A percentile compares a stretch with the other conserved stretches of the same genome.
phyloP scores from a whole-genome alignment of 1,140 invertebrate genomes.

The Drosophila melanogaster region Release_6_plus_ISO1_MT NT_033779.5:9091001-9091500 shows the following conservation, averaged over 20 bases:
- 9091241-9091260: slow-evolving; percentile 43
- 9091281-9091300: slow-evolving; percentile 58
- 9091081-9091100: slow-evolving; percentile 30
- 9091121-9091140: background rate
- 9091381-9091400: slow-evolving; percentile 2
- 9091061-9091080: background rate
- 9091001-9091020: slow-evolving; percentile 5
- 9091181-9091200: slow-evolving; percentile 72
- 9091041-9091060: slow-evolving; percentile 36
- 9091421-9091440: too few species aligned
- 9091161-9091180: slow-evolving; percentile 69
- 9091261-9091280: slow-evolving; percentile 49
- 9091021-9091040: slow-evolving; percentile 40
- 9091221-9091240: slow-evolving; percentile 15
- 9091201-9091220: slow-evolving; percentile 61
- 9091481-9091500: background rate
- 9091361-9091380: slow-evolving; percentile 39
- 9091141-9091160: slow-evolving; percentile 65
- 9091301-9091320: slow-evolving; percentile 54
- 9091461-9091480: too few species aligned
- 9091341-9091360: slow-evolving; percentile 65
- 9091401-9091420: background rate
- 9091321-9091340: slow-evolving; percentile 56
- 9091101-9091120: slow-evolving; percentile 44
- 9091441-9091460: too few species aligned